A percentile compares a stretch with the other conserved stretches of the same genome.
Evolutionary conservation across 2,113 vertebrate genomes (phyloP).

Genomic region (Struthio camelus): DNA sequence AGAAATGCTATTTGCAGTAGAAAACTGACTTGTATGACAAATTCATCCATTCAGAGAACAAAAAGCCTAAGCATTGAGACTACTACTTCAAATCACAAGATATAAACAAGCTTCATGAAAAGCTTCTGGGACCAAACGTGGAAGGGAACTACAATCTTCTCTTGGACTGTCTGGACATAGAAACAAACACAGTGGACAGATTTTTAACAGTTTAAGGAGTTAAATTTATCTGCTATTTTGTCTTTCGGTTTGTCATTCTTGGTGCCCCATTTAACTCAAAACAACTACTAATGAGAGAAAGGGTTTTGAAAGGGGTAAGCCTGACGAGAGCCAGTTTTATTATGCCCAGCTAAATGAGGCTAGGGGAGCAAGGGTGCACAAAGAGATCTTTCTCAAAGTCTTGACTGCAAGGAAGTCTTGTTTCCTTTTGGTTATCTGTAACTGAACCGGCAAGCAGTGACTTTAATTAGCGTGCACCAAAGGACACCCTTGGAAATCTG

Average conservation of each 20-base stretch:
- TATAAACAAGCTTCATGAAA: not conserved
- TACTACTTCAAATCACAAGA: not conserved
- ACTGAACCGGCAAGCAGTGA: not conserved
- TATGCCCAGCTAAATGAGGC: not conserved
- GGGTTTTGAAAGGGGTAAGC: not conserved
- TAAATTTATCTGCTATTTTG: not conserved
- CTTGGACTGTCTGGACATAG: not conserved
- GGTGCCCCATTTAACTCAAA: not conserved
- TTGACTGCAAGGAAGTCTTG: not conserved
- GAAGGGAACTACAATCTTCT: not conserved
- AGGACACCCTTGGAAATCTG: not conserved
- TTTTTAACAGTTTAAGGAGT: not conserved
- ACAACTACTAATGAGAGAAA: not conserved
- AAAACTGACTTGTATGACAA: not conserved
- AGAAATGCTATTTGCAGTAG: slow-evolving; percentile 2
- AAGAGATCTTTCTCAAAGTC: not conserved
- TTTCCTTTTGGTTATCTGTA: not conserved
- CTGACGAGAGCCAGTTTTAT: not conserved
- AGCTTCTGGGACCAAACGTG: not conserved
- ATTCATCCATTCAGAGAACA: not conserved
- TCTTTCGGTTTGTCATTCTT: not conserved
- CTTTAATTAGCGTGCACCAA: not conserved
- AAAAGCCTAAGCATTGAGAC: not conserved
- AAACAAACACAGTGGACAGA: not conserved
- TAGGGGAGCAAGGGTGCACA: not conserved